Conservation (phyloP, 2,888 invertebrate genomes). For the Lysandra bellargus region DNA sequence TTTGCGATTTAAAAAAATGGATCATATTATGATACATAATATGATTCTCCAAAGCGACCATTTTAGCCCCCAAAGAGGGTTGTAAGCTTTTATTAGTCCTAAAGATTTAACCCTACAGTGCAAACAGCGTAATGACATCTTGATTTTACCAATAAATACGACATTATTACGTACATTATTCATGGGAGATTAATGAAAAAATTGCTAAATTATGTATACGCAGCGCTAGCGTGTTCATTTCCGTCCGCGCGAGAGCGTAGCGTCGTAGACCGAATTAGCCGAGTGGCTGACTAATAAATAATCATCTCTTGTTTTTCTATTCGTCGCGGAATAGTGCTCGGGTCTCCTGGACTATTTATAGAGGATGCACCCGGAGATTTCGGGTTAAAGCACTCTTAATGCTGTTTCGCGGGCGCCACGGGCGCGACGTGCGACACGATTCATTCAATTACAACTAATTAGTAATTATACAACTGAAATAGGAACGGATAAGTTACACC, state of each 20-base stretch:
- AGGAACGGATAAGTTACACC: background rate
- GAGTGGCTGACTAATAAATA: slow-evolving; percentile 80
- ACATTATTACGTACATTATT: background rate
- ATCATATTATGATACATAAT: no score
- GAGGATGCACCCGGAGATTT: slow-evolving; percentile 70
- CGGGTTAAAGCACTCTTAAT: slow-evolving; percentile 79
- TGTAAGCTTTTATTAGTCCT: no score
- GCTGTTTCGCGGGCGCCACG: slow-evolving; percentile 67
- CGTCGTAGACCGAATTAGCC: slow-evolving; percentile 76
- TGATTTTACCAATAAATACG: background rate
- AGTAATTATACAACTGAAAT: background rate
- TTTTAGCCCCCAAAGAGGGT: no score
- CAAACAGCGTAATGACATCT: background rate
- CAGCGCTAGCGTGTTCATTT: slow-evolving; percentile 58
- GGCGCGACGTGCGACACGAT: background rate
- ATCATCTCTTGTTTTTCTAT: slow-evolving; percentile 81
- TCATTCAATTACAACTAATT: background rate
- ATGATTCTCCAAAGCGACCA: no score
- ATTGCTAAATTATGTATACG: slow-evolving; percentile 22
- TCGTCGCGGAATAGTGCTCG: slow-evolving; percentile 71
- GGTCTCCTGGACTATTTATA: slow-evolving; percentile 68
- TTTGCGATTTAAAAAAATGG: no score
- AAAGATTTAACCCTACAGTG: background rate
- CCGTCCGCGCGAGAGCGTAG: slow-evolving; percentile 76
- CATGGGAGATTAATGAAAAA: background rate